Percentiles rank a stretch among this genome's conserved stretches.
Evolutionary conservation across 2,888 invertebrate genomes (phyloP).

Genomic region (Pilophorus perplexus): DNA sequence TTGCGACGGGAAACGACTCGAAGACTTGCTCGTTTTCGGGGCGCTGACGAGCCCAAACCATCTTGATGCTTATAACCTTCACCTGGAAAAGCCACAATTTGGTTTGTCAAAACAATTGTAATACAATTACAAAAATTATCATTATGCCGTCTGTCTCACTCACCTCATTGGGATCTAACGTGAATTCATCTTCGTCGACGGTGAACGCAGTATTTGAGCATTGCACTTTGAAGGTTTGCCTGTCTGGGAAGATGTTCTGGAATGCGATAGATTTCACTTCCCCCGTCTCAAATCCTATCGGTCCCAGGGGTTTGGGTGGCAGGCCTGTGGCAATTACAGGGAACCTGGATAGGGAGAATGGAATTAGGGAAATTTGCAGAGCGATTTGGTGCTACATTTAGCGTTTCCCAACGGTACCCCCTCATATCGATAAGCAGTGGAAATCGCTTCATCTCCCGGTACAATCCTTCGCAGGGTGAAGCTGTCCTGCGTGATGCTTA

Average conservation of each 20-base stretch:
- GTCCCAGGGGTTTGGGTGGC: conserved; percentile 23
- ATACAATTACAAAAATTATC: no score
- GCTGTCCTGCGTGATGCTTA: neutral
- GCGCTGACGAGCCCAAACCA: conserved; percentile 15
- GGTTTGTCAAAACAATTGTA: neutral
- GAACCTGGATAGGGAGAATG: neutral
- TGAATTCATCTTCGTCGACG: conserved; percentile 11
- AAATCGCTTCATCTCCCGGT: no score
- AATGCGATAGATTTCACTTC: conserved; percentile 16
- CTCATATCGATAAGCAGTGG: no score
- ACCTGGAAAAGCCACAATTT: neutral
- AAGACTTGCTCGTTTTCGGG: neutral
- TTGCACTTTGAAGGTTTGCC: conserved; percentile 5
- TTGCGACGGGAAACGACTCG: conserved; percentile 22
- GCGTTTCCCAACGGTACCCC: no score
- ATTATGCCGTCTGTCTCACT: neutral
- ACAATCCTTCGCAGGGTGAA: no score
- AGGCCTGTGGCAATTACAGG: conserved; percentile 14
- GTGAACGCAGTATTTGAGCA: conserved; percentile 7
- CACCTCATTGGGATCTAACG: conserved; percentile 17
- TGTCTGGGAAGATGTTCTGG: conserved; percentile 20
- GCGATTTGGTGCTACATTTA: no score
- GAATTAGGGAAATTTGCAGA: no score
- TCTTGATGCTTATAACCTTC: conserved; percentile 3
- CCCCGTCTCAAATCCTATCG: conserved; percentile 17